These are phyloP conservation scores for Pseudochirops cupreus DNA, from an alignment of 2,797 vertebrate genomes.

Conservation along the genomic window DNA sequence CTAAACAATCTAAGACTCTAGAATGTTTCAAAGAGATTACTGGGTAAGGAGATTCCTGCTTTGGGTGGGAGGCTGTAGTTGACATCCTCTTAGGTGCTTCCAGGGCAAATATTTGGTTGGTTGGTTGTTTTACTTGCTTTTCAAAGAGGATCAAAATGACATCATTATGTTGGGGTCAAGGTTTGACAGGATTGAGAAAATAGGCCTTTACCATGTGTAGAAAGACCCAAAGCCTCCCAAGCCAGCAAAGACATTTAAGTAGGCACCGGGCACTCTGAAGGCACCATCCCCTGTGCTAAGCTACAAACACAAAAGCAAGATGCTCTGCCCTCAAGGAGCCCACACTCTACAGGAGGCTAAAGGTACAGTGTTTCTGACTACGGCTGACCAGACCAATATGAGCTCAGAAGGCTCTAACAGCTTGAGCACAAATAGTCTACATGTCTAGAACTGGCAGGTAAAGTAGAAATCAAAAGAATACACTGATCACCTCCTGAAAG, in stretches of 20 bases:
- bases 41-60: neutral
- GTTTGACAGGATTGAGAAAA: too few relatives aligned
- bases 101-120: neutral
- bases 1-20: neutral
- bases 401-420: neutral
- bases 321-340: too few relatives aligned
- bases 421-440: neutral
- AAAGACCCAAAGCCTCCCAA: too few relatives aligned
- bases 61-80: neutral
- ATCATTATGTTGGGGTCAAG: neutral
- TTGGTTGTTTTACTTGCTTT: neutral
- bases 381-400: neutral
- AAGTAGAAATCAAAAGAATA: too few relatives aligned
- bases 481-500: too few relatives aligned
- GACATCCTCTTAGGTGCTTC: neutral
- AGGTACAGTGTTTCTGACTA: neutral
- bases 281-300: too few relatives aligned
- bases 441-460: too few relatives aligned
- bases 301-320: too few relatives aligned
- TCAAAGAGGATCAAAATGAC: neutral
- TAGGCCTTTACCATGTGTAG: too few relatives aligned
- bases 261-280: too few relatives aligned
- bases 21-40: neutral
- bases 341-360: too few relatives aligned
- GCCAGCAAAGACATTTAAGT: too few relatives aligned